phyloP scores from a whole-genome alignment of 2,113 vertebrate genomes.

The Platysternon megacephalum region DNA sequence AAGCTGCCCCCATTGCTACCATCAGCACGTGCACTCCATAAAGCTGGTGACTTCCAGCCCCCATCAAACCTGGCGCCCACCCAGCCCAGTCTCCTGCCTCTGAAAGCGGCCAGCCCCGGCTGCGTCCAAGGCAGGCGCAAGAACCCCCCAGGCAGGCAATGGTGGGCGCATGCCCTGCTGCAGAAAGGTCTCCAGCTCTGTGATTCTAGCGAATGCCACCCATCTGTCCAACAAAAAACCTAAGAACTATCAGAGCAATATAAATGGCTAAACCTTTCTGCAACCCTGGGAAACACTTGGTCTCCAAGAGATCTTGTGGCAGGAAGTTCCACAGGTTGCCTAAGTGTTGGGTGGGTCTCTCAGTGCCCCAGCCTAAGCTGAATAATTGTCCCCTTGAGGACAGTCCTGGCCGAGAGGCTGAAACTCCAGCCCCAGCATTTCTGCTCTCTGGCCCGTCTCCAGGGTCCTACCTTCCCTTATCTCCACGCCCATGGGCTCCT shows the following conservation, averaged over 20 bases:
- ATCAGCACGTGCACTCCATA: accelerated
- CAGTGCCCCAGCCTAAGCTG: not conserved
- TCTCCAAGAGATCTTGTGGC: not conserved
- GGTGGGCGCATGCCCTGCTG: not conserved
- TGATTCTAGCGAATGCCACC: no score
- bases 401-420: not conserved
- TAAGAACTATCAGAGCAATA: not conserved
- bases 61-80: accelerated
- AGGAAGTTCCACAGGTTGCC: not conserved
- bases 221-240: not conserved
- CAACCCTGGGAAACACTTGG: accelerated
- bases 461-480: not conserved
- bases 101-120: no score
- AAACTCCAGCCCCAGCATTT: not conserved
- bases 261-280: not conserved
- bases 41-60: accelerated
- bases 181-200: not conserved
- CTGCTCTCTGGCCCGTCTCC: accelerated
- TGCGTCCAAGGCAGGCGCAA: no score
- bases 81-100: not conserved
- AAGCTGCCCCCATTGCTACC: accelerated
- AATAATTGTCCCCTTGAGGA: not conserved
- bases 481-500: not conserved
- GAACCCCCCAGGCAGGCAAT: no score
- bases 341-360: not conserved